Evolutionary conservation across 2,113 vertebrate genomes (phyloP), one percentile per base, ranked within the genome.

Genomic region (Amblyornis subalaris): DNA sequence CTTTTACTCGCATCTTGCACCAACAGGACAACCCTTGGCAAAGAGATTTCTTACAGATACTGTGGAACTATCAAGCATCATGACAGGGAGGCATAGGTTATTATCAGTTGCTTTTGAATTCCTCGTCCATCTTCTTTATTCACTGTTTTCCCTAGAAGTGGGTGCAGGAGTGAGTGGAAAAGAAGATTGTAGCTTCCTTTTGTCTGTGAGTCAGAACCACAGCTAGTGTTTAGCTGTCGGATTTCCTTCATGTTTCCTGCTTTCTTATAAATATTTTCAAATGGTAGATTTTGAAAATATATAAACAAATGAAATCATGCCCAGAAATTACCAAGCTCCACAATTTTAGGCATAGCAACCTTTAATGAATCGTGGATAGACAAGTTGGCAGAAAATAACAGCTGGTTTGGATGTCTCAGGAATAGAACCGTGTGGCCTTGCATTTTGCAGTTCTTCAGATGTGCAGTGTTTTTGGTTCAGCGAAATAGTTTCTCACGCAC

Each of bases 201-300:
- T 81, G 5, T 47, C 38, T 83, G 14, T 85, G 85, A 72, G 36
- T 94, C 71, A 83, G 19, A 88, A 93, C 33, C 4, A 4, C 35
- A 93, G 44, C 53, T 76, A 50, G 1, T 86, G 42, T 78, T 85
- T 75, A 57, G 67, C 50, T 85, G 51, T 71, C 0, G 0, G 50
- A 42, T 85, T 88, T 85, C 47, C 36, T 70, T 91, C 48, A 51
- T 61, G 36, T 67, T 72, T 31, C 23, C 25, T 76, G 28, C 8
- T 93, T 91, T 88, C 58, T 72, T 85, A 48, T 53, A 70, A 91
- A 94, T 90, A 85, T 95, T 95, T 94, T 88, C 45, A 85, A 94
- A 78, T 55, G 17, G 17, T 72, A 67, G 38, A 55, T 45, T 89
- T 72, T 84, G 12, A 89, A 93, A 86, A 71, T 44, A 53, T 5